Evolutionary conservation across 2,797 vertebrate genomes (phyloP).

Genomic region (Tarsius wallacei): DNA sequence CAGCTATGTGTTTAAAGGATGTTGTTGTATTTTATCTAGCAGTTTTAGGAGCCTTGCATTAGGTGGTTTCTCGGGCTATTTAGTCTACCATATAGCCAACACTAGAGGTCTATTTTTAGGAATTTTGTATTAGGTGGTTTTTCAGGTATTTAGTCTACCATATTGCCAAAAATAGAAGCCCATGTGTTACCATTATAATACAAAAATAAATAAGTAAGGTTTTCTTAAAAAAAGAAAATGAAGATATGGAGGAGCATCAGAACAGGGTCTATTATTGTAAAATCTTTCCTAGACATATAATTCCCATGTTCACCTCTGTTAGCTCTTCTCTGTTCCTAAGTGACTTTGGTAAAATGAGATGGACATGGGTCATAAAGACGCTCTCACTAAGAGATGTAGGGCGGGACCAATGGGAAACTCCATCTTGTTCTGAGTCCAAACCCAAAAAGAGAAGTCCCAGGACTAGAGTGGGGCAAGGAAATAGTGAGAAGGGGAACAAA

Average conservation of each 20-base stretch:
- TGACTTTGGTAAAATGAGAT: background rate
- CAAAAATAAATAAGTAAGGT: background rate
- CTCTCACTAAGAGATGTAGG: no score
- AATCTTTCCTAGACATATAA: background rate
- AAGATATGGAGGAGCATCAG: background rate
- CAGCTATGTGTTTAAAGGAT: background rate
- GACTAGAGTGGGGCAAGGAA: background rate
- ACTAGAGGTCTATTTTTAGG: background rate
- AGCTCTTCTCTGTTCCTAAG: background rate
- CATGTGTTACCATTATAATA: background rate
- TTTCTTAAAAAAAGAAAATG: background rate
- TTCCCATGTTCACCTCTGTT: background rate
- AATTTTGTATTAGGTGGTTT: background rate
- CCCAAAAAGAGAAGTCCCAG: background rate
- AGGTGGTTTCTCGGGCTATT: background rate
- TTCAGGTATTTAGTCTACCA: slow-evolving; percentile 3
- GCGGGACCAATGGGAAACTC: background rate
- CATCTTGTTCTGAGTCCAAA: background rate
- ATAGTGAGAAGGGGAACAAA: background rate
- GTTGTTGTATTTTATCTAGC: slow-evolving; percentile 40
- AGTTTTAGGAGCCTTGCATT: background rate
- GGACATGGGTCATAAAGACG: background rate
- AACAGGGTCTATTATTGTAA: background rate
- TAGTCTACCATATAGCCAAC: background rate
- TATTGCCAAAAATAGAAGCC: background rate